Percentiles rank a stretch among this genome's conserved stretches.
Evolutionary conservation across 1,140 invertebrate genomes (phyloP).

Genomic region (Octopus bimaculoides): DNA sequence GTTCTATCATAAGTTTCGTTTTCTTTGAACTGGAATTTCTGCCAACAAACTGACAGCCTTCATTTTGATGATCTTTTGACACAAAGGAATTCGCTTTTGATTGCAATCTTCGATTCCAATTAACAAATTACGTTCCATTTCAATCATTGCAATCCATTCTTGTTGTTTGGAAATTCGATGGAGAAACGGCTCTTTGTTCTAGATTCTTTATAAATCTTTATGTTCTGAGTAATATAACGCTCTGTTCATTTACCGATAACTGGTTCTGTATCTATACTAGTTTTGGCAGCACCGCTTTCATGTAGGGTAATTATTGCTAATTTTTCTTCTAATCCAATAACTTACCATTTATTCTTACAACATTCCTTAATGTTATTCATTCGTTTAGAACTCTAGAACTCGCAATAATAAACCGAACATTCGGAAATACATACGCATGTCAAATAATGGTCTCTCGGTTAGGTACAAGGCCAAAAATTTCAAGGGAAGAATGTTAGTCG

Average conservation of each 20-base stretch:
- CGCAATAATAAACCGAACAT: neutral
- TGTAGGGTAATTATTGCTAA: neutral
- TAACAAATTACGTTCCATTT: neutral
- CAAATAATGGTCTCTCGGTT: neutral
- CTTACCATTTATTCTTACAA: neutral
- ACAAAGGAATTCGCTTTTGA: slow-evolving; percentile 2
- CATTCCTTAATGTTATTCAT: neutral
- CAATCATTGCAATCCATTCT: slow-evolving; percentile 1
- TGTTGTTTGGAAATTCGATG: neutral
- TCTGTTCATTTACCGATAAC: neutral
- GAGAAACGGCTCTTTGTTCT: neutral
- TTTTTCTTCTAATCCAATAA: slow-evolving; percentile 7
- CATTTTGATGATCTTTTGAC: neutral
- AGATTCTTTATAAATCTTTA: neutral
- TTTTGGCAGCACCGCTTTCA: neutral
- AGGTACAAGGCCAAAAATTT: too few species aligned
- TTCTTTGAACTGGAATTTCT: neutral
- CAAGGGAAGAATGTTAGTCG: too few species aligned
- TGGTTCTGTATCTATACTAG: neutral
- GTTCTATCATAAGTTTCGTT: neutral
- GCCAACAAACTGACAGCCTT: neutral
- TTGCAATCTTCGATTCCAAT: slow-evolving; percentile 2
- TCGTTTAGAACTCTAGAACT: neutral
- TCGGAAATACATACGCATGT: neutral
- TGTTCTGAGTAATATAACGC: neutral